phyloP scores from a whole-genome alignment of 2,113 vertebrate genomes.

The Otocyon megalotis region DNA sequence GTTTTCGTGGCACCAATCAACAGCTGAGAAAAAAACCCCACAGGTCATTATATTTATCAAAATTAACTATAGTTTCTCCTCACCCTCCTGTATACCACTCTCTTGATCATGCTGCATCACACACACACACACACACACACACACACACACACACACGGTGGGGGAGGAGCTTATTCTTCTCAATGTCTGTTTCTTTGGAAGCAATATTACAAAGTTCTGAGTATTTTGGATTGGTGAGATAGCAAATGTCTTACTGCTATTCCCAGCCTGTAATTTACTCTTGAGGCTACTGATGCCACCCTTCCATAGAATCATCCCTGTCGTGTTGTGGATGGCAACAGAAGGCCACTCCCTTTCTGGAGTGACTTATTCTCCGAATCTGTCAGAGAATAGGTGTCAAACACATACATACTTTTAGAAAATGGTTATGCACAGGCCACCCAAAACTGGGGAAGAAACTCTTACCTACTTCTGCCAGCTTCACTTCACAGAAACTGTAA shows the following conservation, averaged over 20 bases:
- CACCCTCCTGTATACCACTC: conserved; percentile 52
- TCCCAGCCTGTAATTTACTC: conserved; percentile 70
- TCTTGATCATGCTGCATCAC: not conserved
- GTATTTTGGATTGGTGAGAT: conserved; percentile 58
- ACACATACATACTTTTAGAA: not conserved
- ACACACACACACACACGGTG: not conserved
- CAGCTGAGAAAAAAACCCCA: conserved; percentile 68
- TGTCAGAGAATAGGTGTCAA: conserved; percentile 32
- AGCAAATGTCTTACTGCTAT: conserved; percentile 25
- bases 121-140: not conserved
- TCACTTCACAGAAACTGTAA: not conserved
- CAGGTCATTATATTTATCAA: conserved; percentile 76
- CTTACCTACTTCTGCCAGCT: not conserved
- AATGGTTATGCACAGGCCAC: not conserved
- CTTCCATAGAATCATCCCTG: conserved; percentile 24
- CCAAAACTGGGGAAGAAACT: not conserved
- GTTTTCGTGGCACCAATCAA: conserved; percentile 76
- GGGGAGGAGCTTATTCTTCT: conserved; percentile 43
- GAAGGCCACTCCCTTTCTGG: conserved; percentile 34
- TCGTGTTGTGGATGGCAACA: conserved; percentile 30
- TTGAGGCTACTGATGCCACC: conserved; percentile 1
- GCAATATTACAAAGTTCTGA: conserved; percentile 59
- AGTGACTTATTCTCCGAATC: not conserved
- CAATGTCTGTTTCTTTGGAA: conserved; percentile 56
- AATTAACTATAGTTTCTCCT: conserved; percentile 68